phyloP scores from a whole-genome alignment of 2,888 invertebrate species.

The Pogonocherus hispidulus region DNA sequence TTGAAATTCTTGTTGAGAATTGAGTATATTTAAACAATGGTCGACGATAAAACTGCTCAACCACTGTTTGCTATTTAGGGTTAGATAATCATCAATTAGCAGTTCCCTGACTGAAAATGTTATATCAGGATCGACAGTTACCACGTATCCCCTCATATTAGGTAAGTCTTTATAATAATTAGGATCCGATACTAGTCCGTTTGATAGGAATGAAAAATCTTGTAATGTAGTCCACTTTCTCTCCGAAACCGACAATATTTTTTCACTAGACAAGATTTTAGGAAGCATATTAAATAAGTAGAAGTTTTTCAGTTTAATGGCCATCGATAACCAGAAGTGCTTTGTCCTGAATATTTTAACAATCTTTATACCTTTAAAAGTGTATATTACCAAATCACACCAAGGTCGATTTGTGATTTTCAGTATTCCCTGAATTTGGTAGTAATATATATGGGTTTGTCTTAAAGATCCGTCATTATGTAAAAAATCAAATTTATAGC shows the following conservation, averaged over 20 bases:
- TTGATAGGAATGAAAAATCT: not conserved
- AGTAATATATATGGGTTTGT: not conserved
- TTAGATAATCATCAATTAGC: no score
- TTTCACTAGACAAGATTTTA: not conserved
- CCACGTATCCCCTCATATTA: not conserved
- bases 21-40: no score
- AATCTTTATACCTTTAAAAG: not conserved
- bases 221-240: not conserved
- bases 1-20: no score
- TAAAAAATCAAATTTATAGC: not conserved
- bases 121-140: not conserved
- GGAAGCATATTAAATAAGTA: not conserved
- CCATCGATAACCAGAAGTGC: not conserved
- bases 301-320: not conserved
- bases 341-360: not conserved
- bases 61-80: no score
- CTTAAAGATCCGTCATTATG: not conserved
- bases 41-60: no score
- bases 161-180: not conserved
- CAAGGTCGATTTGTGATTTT: not conserved
- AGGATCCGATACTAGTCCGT: not conserved
- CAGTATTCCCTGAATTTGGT: not conserved
- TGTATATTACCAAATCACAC: not conserved
- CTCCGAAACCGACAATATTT: not conserved
- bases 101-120: no score